phyloP scores from a whole-genome alignment of 2,113 vertebrate genomes.

The Anthoscopus minutus region DNA sequence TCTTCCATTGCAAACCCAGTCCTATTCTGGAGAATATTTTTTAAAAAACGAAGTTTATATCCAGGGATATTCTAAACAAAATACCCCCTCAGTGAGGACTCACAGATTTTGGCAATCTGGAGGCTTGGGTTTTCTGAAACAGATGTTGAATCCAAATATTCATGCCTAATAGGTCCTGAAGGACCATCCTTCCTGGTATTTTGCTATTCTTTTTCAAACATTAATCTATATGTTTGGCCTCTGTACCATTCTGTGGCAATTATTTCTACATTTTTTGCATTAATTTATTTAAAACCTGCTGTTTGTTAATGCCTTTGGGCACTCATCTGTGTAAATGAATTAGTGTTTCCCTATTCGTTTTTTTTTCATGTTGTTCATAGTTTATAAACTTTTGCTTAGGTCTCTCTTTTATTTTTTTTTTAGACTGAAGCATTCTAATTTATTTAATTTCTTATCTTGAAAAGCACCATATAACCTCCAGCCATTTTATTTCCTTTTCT shows the following conservation, averaged over 20 bases:
- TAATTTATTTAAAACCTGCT: slow-evolving; percentile 9
- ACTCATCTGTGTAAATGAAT: background rate
- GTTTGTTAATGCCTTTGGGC: background rate
- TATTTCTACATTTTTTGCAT: background rate
- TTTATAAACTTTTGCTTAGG: background rate
- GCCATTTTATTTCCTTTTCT: background rate
- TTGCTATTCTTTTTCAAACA: background rate
- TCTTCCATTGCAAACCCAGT: background rate
- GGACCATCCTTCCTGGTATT: background rate
- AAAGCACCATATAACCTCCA: background rate
- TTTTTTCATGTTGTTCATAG: background rate
- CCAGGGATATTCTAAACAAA: background rate
- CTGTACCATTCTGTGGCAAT: background rate
- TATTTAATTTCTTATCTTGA: background rate
- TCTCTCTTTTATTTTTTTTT: background rate
- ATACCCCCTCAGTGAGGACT: background rate
- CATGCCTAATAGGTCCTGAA: background rate
- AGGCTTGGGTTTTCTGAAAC: background rate
- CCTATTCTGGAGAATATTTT: background rate
- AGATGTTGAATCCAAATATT: slow-evolving; percentile 1
- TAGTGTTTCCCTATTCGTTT: background rate
- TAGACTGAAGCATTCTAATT: background rate
- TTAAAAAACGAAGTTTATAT: background rate
- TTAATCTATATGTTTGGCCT: background rate
- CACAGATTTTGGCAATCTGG: background rate